phyloP scores from a whole-genome alignment of 2,888 invertebrate genomes.

The Zhengitettix transpicula region DNA sequence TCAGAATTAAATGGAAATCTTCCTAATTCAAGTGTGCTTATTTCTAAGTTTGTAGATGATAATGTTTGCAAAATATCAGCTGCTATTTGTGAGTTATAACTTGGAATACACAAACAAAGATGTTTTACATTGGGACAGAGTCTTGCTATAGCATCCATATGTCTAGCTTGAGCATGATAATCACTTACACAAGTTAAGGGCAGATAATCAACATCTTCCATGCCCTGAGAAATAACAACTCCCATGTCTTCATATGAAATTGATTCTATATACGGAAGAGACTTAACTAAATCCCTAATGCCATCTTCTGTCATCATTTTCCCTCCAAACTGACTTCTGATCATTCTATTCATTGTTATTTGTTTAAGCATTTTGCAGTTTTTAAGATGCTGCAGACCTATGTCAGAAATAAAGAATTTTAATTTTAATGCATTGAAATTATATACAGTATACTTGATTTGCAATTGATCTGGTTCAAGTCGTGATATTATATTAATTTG shows the following conservation, averaged over 20 bases:
- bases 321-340: conserved; percentile 11
- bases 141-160: conserved; percentile 9
- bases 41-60: conserved; percentile 5
- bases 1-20: conserved; percentile 10
- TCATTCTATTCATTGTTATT: conserved; percentile 12
- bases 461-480: conserved; percentile 7
- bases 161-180: conserved; percentile 8
- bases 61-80: conserved; percentile 8
- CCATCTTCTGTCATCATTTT: conserved; percentile 13
- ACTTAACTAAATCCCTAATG: conserved; percentile 10
- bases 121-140: conserved; percentile 12
- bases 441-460: background rate
- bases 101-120: conserved; percentile 7
- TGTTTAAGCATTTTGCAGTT: conserved; percentile 13
- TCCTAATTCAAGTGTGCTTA: conserved; percentile 7
- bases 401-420: conserved; percentile 14
- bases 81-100: background rate
- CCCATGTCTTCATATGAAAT: conserved; percentile 14
- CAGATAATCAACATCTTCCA: conserved; percentile 10
- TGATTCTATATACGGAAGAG: conserved; percentile 10
- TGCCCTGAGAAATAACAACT: conserved; percentile 10
- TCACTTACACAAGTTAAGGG: conserved; percentile 12
- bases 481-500: conserved; percentile 14
- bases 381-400: conserved; percentile 12
- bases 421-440: conserved; percentile 14